Percentiles rank a stretch among this genome's conserved stretches.
These are phyloP conservation scores for Heliconius ethilla DNA, from an alignment of 2,888 invertebrate species.

Conservation along the genomic window DNA sequence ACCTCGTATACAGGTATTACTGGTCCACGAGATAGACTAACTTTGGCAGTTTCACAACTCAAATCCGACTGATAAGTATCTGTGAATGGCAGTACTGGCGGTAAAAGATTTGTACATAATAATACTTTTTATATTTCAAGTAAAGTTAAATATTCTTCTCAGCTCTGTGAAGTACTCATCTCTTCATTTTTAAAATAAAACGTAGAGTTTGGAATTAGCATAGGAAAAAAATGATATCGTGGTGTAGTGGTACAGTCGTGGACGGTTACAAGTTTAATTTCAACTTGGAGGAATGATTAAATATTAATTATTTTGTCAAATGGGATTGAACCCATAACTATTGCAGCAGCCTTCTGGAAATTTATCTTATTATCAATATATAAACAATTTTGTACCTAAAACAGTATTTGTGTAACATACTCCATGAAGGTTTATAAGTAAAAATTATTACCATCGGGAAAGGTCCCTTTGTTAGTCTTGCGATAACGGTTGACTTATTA, in stretches of 20 bases:
- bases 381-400: neutral
- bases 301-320: too few species aligned
- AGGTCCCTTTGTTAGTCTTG: constrained; percentile 33
- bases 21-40: constrained; percentile 11
- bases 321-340: too few species aligned
- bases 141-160: neutral
- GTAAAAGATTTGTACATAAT: constrained; percentile 17
- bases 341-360: neutral
- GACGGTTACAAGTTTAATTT: too few species aligned
- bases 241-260: too few species aligned
- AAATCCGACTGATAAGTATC: constrained; percentile 18
- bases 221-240: too few species aligned
- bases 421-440: constrained; percentile 26
- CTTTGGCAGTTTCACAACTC: constrained; percentile 22
- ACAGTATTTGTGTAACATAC: neutral
- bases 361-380: neutral
- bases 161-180: rapidly evolving
- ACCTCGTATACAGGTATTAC: constrained; percentile 10
- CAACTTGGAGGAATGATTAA: too few species aligned
- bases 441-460: constrained; percentile 17
- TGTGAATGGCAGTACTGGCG: neutral
- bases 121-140: constrained; percentile 5
- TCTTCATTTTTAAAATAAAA: too few species aligned
- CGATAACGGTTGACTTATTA: constrained; percentile 40
- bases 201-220: too few species aligned